Base-by-base conservation (phyloP, 1,140 invertebrate species). In the Drosophila sp. region DNA sequence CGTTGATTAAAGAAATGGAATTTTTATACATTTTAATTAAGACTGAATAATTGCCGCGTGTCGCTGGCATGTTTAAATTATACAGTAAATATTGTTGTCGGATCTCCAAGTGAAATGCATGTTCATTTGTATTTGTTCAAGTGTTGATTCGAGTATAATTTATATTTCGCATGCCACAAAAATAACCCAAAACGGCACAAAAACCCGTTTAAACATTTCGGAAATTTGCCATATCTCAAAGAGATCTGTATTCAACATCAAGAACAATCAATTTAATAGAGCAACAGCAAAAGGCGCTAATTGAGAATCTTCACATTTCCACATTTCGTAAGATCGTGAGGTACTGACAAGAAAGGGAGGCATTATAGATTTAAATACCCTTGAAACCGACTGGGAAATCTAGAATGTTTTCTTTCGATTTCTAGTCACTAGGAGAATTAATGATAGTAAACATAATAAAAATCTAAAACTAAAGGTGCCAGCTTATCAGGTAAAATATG, bases 21-120 rank as follows among this genome's bases (percentile, higher is more conserved):
- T 43, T 66, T 72, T 61, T 76, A 54, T 69, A 87, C 66, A 63
- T 79, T 82, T 87, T 87, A 72, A 87, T 87, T 87, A 89, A 89
- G 78, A 70, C 78, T 61, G 78, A 78, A 89, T 76, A 78, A 76
- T 76, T 67, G 64, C 56, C 50, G 72, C 79, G 79, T 82, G 79
- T 73, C 62, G 69, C 58, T 16, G 38, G 29, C 61, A 65, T 69
- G 45, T 74, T 77, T 46, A 76, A 70, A 66, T 64, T 21, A n/a
- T n/a, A n/a, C n/a, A n/a, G 45, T 45, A 69, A 77, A 21, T 63
- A 63, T 78, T 76, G 45, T 80, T 66, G 51, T 51, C 18, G 21
- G 11, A 16, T 16, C 16, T 41, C 51, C 78, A 87, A 79, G 79
- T 78, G 63, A 48, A 72, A 75, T 80, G 79, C 69, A 65, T 71